Conservation (phyloP, 2,113 vertebrate species). For the Sylvia atricapilla region DNA sequence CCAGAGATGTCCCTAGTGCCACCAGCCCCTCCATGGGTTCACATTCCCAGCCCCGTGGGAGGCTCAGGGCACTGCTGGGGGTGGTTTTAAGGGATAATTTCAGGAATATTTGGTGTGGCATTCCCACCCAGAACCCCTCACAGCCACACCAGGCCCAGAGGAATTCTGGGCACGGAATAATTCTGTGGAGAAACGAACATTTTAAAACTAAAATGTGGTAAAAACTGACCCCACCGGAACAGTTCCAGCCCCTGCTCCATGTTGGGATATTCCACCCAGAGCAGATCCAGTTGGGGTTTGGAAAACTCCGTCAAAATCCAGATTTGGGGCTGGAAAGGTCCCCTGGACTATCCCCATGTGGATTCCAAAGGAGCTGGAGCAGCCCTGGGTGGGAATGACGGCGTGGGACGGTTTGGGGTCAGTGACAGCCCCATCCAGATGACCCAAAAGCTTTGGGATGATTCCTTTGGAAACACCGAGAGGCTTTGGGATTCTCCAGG, state of each 20-base stretch:
- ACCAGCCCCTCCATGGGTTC: background rate
- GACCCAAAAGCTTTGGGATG: background rate
- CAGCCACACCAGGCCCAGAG: fast-evolving
- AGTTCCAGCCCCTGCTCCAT: background rate
- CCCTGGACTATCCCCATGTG: no score
- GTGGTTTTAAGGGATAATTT: fast-evolving
- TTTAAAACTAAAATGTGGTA: background rate
- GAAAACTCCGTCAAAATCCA: background rate
- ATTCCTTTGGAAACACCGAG: fast-evolving
- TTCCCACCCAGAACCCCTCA: fast-evolving
- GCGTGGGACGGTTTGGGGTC: background rate
- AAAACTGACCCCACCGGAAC: background rate
- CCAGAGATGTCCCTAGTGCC: background rate
- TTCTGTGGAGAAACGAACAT: background rate
- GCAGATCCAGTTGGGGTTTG: background rate
- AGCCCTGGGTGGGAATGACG: fast-evolving
- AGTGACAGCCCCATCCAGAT: fast-evolving
- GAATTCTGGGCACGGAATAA: background rate
- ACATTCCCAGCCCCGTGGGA: fast-evolving
- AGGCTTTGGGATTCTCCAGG: fast-evolving
- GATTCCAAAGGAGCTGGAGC: background rate
- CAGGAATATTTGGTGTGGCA: fast-evolving
- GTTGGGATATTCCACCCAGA: fast-evolving
- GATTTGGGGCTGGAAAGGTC: background rate
- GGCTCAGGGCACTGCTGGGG: background rate